phyloP scores from a whole-genome alignment of 2,113 vertebrate genomes.

The Heterotis niloticus region DNA sequence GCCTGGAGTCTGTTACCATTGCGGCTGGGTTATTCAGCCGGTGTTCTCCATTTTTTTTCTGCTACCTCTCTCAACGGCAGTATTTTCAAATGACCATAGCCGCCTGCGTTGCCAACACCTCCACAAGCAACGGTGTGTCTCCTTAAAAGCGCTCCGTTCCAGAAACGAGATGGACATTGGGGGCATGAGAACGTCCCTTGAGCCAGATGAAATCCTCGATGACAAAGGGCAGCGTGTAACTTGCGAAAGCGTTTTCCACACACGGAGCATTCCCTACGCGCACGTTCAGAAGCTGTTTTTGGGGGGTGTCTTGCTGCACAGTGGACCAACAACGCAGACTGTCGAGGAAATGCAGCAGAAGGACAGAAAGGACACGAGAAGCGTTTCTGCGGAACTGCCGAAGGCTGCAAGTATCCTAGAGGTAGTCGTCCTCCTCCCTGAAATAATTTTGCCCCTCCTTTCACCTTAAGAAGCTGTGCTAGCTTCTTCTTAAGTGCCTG shows the following conservation, averaged over 20 bases:
- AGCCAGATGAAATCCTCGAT: conserved; percentile 62
- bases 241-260: conserved; percentile 76
- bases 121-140: conserved; percentile 64
- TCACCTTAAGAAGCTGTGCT: conserved; percentile 53
- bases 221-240: conserved; percentile 73
- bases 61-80: conserved; percentile 41
- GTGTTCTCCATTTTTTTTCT: conserved; percentile 24
- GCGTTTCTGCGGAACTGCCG: conserved; percentile 59
- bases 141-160: conserved; percentile 58
- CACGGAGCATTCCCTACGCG: conserved; percentile 69
- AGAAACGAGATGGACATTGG: conserved; percentile 62
- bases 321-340: conserved; percentile 59
- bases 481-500: conserved; percentile 50
- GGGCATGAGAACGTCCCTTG: conserved; percentile 60
- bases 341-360: conserved; percentile 56
- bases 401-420: conserved; percentile 55
- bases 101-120: conserved; percentile 22
- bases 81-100: conserved; percentile 42
- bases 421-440: conserved; percentile 52
- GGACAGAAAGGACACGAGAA: conserved; percentile 68
- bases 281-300: conserved; percentile 51
- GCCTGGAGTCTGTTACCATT: conserved; percentile 6
- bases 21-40: conserved; percentile 13
- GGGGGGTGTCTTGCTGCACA: conserved; percentile 58
- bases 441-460: conserved; percentile 51